Evolutionary conservation across 64 coral and sea anemone genomes (phyloP), one percentile per base, ranked within the genome.

Genomic region (Pocillopora verrucosa): DNA sequence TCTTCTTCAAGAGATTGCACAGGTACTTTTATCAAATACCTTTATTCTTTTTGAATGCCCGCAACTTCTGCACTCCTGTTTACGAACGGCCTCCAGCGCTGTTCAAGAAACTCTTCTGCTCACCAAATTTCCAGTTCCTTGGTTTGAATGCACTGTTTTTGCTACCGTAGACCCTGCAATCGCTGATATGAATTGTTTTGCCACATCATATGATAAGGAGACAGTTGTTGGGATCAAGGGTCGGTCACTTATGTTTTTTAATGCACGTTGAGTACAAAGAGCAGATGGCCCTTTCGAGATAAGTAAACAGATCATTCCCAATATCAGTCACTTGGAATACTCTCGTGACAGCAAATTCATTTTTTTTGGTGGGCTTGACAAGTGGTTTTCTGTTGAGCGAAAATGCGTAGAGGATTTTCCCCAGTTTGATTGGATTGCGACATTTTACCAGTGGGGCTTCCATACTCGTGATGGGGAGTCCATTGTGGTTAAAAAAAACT

Each of bases 301-400:
- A 25, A 60, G 76, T 19, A 1, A 79, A 10, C 11, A 60, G 10
- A 12, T 11, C 3, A 60, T 60, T 79, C 11, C n/a, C n/a, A 0
- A n/a, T 13, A 79, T 79, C 2, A 30, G 11, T n/a, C 56, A 59
- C 11, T 79, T 79, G 14, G 76, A 58, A 51, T 79, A 25, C 59
- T 79, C 76, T 58, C 22, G 51, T 1, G 76, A 79, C 76, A 22
- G 22, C 16, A 59, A 59, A 19, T 79, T 59, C 1, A 13, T 79
- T 25, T 79, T 79, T 79, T 79, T 79, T 14, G 76, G 51, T 59
- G 51, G 76, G 11, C 56, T 79, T 2, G 76, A 79, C 76, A 79
- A 79, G 22, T 79, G 76, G 76, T 59, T 79, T 59, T 79, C 76
- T 24, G 89, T 84, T 57, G 73, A 91, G 20, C 16, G 74, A 85